These are phyloP conservation scores for Pachyramphus minor DNA, from an alignment of 2,113 vertebrate genomes.

Conservation along the genomic window DNA sequence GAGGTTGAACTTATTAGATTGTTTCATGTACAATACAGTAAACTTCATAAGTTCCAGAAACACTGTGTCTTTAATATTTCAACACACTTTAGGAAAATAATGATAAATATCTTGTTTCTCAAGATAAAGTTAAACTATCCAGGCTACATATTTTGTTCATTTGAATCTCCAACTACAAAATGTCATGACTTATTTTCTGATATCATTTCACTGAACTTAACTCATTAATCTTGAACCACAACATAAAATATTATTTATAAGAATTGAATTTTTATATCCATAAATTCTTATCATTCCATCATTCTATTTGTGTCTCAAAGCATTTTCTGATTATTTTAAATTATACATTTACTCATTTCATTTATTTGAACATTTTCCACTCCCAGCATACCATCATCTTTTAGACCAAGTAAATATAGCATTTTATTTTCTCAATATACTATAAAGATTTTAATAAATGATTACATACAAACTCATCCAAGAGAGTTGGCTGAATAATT, in stretches of 20 bases:
- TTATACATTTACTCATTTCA: not conserved
- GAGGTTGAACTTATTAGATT: not conserved
- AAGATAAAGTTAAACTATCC: not conserved
- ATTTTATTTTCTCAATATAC: not conserved
- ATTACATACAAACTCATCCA: not conserved
- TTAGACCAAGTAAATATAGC: not conserved
- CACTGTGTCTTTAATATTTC: not conserved
- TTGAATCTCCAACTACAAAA: not conserved
- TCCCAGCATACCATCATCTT: not conserved
- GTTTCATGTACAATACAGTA: not conserved
- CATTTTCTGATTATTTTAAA: not conserved
- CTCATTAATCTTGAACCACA: not conserved
- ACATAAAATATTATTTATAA: not conserved
- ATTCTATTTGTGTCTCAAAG: not conserved
- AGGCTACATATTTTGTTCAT: not conserved
- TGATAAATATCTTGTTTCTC: not conserved
- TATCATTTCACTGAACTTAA: not conserved
- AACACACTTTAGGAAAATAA: not conserved
- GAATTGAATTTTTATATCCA: not conserved
- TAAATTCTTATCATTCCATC: not conserved
- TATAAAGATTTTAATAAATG: constrained; percentile 25
- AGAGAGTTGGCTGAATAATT: constrained; percentile 1
- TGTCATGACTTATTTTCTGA: not conserved
- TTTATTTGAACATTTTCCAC: not conserved
- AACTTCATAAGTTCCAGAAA: not conserved